Conservation (phyloP, 2,797 vertebrate species). For the Chaetodon trifasciatus region DNA sequence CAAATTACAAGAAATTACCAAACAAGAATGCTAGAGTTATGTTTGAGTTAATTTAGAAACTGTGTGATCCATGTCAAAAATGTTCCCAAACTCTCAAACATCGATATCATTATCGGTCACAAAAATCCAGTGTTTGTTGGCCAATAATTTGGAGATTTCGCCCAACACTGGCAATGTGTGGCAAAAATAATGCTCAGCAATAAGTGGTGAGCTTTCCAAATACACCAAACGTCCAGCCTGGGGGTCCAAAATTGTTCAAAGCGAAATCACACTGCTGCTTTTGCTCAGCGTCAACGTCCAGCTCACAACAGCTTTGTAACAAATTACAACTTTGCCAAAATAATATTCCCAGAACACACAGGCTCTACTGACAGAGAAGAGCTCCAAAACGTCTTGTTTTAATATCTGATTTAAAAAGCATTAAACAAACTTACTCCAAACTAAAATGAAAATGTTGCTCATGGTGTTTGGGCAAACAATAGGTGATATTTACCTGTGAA, state of each 20-base stretch:
- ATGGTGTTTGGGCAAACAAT: conserved; percentile 20
- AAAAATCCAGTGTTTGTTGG: background rate
- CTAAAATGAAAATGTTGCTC: conserved; percentile 2
- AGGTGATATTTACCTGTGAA: conserved; percentile 5
- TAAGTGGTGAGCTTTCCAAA: background rate
- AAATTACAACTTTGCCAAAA: conserved; percentile 8
- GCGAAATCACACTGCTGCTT: background rate
- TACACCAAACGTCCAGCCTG: conserved; percentile 1
- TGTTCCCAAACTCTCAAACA: background rate
- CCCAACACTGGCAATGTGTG: background rate
- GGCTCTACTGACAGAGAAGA: background rate
- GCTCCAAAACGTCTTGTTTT: background rate
- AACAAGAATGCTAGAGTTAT: background rate
- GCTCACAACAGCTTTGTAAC: background rate
- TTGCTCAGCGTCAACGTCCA: conserved; percentile 10
- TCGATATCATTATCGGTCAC: background rate
- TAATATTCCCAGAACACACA: background rate
- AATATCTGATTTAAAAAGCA: background rate
- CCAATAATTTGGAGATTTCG: background rate
- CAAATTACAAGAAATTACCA: background rate
- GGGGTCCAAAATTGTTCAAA: background rate
- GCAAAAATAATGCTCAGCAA: background rate
- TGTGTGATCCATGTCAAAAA: background rate
- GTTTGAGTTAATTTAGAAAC: background rate
- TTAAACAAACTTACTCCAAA: background rate